Evolutionary conservation across 2,888 invertebrate genomes (phyloP), one percentile per base, ranked within the genome.

Genomic region (Acrocyrtus sp.): DNA sequence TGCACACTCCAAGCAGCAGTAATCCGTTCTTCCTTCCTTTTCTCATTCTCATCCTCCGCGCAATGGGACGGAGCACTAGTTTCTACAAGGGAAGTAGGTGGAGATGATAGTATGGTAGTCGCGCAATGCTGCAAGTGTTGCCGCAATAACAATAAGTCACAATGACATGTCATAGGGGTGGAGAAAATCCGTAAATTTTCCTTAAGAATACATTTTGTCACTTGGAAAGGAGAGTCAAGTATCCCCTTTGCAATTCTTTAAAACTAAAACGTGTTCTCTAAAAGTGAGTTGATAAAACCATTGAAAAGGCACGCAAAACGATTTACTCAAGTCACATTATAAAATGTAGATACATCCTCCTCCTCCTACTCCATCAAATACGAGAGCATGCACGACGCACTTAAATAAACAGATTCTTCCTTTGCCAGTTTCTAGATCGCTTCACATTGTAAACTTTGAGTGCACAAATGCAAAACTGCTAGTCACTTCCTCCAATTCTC

Each of bases 91-190:
- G 2, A 51, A 8, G n/a, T 54, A 27, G 26, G 39, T 22, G 34
- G 29, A 58, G n/a, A 43, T 6, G 27, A 1, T 21, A 29, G 22
- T 48, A n/a, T 45, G 29, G 15, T 48, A 26, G n/a, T n/a, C n/a
- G n/a, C n/a, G 45, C 45, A 22, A 41, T 43, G 68, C 60, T 48
- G 69, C 53, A 69, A 69, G 61, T 61, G 48, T 50, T 41, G 50
- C 61, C 26, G 61, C 54, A 72, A 72, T 72, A 65, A 65, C 72
- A 72, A 72, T 72, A 72, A 72, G 72, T 72, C 58, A 72, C 65
- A 58, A 58, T 65, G 65, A 72, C 65, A 65, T 65, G 72, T 60
- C 72, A 72, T 34, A 29, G 58, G 58, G 65, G 72, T 34, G 65
- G 19, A 65, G 48, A 72, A 63, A 70, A 61, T 57, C 53, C 68